Conservation (phyloP, 1,140 invertebrate genomes). For the Microvelia longipes region DNA sequence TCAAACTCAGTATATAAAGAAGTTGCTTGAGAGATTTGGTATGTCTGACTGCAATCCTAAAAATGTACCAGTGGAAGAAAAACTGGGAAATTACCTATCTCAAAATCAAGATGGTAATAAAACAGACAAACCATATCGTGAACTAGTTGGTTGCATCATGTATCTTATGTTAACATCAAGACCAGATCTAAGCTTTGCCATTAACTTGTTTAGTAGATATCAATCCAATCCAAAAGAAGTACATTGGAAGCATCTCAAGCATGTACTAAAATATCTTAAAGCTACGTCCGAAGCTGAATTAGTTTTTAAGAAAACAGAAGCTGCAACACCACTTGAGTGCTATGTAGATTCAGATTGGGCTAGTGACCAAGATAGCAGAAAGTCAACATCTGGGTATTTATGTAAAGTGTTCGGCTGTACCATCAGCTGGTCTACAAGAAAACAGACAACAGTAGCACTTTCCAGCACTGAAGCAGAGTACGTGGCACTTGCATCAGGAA, state of each 20-base stretch:
- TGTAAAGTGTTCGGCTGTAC: not conserved
- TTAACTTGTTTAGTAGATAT: not conserved
- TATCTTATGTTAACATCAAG: not conserved
- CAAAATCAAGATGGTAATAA: not conserved
- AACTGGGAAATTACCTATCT: not conserved
- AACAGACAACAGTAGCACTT: slow-evolving; percentile 7
- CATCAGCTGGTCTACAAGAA: not conserved
- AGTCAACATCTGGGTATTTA: not conserved
- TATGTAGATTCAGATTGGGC: not conserved
- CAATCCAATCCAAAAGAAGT: not conserved
- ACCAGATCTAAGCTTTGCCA: not conserved
- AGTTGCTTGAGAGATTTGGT: not conserved
- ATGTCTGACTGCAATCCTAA: not conserved
- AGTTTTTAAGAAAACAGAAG: not conserved
- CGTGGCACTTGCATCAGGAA: slow-evolving; percentile 15
- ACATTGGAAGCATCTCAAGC: not conserved
- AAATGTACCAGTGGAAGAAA: not conserved
- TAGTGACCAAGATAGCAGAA: not conserved
- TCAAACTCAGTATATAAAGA: not conserved
- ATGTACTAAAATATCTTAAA: not conserved
- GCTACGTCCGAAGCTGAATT: not conserved
- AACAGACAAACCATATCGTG: not conserved
- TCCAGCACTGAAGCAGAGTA: slow-evolving; percentile 23
- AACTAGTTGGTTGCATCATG: not conserved
- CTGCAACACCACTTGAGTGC: not conserved